Conservation (phyloP, 1,140 invertebrate species). For the Zaprionus kolodkinae region DNA sequence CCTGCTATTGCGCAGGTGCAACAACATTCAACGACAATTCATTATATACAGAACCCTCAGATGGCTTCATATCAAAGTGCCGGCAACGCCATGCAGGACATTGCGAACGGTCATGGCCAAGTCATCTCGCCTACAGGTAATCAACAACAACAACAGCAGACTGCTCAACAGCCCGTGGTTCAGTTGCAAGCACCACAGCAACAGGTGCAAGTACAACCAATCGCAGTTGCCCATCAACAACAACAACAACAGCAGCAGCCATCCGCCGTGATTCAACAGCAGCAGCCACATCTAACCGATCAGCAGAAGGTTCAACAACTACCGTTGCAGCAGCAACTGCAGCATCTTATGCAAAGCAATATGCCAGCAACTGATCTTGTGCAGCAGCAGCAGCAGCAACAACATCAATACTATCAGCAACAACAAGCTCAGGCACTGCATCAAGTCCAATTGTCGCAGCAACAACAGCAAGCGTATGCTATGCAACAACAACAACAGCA, state of each 20-base stretch:
- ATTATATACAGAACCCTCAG: conserved; percentile 74
- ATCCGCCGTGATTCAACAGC: conserved; percentile 83
- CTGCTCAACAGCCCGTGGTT: conserved; percentile 38
- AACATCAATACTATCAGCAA: conserved; percentile 56
- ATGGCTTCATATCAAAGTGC: conserved; percentile 70
- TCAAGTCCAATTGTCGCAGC: conserved; percentile 44
- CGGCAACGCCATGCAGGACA: conserved; percentile 55
- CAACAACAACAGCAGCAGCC: conserved; percentile 38
- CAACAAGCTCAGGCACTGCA: conserved; percentile 48
- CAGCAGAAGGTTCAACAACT: conserved; percentile 83
- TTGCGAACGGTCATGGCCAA: conserved; percentile 63
- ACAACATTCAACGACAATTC: conserved; percentile 68
- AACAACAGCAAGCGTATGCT: conserved; percentile 48
- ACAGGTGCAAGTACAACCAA: conserved; percentile 51
- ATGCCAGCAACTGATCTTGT: conserved; percentile 51
- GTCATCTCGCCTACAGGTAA: conserved; percentile 66
- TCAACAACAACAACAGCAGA: conserved; percentile 63
- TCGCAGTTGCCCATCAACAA: conserved; percentile 34
- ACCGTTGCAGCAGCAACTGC: conserved; percentile 73
- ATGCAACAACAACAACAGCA: conserved; percentile 50
- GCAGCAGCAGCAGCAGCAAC: conserved; percentile 69
- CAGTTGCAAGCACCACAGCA: conserved; percentile 52
- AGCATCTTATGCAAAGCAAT: conserved; percentile 69
- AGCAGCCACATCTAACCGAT: conserved; percentile 79
- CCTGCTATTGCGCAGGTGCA: conserved; percentile 64